Evolutionary conservation across 1,140 invertebrate species (phyloP), one percentile per base, ranked within the genome.

Genomic region (Drosophila tropicalis): DNA sequence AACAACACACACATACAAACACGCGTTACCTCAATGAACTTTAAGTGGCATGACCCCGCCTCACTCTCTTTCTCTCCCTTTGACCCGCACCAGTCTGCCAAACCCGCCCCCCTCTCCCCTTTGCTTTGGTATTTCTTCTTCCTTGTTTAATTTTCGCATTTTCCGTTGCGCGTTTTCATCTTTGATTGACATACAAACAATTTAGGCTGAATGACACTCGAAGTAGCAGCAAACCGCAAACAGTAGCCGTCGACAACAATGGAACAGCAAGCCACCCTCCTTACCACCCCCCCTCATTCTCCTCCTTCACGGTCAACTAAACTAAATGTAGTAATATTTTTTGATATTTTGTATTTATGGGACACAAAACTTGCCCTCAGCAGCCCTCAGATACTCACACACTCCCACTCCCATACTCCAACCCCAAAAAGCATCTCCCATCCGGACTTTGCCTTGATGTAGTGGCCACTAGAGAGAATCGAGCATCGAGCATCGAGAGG

Each of bases 151-250:
- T 89, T 89, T 89, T 89, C 84, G 84, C 84, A 89, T 89, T 89
- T 89, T 89, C 84, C 77, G 76, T 82, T 82, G 84, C 72, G 84
- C 79, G 80, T 87, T 87, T 89, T 89, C 84, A 90, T 90, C 84
- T 89, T 89, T 89, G 84, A 89, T 89, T 87, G 86, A 90, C 87
- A 84, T 73, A 87, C 87, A 90, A 90, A 90, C 87, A 90, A 90
- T 90, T 90, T 90, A 90, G 79, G 29, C 75, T 90, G 80, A 90
- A 90, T 90, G 87, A 62, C 81, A 90, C 87, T 90, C 72, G 70
- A 87, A 76, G 72, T 80, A 76, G 79, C 83, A 74, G 71, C 65
- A 77, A 86, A 71, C 78, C 82, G 82, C 82, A 76, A 76, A 76
- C 73, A 74, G 72, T 58, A 41, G 68, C 67, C 69, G 62, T 64